Percentiles rank a stretch among this genome's conserved stretches.
Evolutionary conservation across 2,888 invertebrate species (phyloP).

Genomic region (Cantharis rufa): DNA sequence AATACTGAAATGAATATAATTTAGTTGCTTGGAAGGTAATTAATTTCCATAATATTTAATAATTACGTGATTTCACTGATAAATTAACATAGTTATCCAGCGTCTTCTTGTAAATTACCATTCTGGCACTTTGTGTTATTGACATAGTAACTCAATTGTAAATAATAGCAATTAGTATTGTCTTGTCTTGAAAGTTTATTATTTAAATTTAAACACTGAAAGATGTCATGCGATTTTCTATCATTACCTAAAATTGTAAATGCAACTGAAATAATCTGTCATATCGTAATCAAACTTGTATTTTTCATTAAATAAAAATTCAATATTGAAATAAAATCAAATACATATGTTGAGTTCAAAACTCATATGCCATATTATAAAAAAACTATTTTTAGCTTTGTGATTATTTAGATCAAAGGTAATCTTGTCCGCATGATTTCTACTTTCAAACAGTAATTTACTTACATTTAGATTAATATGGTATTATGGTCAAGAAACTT

Average conservation of each 20-base stretch:
- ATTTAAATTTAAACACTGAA: not conserved
- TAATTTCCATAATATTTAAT: not conserved
- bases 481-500: too few relatives aligned
- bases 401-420: too few relatives aligned
- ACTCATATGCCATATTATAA: not conserved
- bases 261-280: not conserved
- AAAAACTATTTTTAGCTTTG: not conserved
- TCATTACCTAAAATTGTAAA: not conserved
- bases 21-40: not conserved
- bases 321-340: not conserved
- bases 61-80: not conserved
- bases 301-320: not conserved
- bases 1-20: not conserved
- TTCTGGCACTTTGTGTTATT: not conserved
- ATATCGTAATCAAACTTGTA: not conserved
- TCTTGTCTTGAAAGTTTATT: not conserved
- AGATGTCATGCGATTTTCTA: not conserved
- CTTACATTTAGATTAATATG: too few relatives aligned
- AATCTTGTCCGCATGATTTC: too few relatives aligned
- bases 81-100: not conserved
- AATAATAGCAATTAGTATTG: not conserved
- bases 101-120: not conserved
- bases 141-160: not conserved
- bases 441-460: too few relatives aligned
- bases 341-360: not conserved